Conservation (phyloP, 2,113 vertebrate species). For the Narcine bancroftii region DNA sequence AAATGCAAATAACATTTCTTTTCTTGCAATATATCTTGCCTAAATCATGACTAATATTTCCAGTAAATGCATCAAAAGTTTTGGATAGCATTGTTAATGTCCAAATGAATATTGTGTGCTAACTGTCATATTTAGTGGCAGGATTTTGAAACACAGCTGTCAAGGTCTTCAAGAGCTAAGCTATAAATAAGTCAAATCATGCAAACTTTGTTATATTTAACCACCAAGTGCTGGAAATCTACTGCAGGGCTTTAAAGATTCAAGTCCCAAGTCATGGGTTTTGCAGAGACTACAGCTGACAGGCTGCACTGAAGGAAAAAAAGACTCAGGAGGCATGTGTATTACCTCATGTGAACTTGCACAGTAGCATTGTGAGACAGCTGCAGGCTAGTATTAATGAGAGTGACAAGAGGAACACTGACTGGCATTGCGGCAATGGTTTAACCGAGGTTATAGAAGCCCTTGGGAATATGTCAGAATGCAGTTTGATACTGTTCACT, state of each 20-base stretch:
- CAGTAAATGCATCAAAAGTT: slow-evolving; percentile 17
- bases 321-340: not conserved
- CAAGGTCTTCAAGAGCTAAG: slow-evolving; percentile 32
- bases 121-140: slow-evolving; percentile 35
- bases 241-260: slow-evolving; percentile 22
- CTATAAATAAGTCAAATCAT: slow-evolving; percentile 36
- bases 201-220: slow-evolving; percentile 35
- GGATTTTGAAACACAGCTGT: slow-evolving; percentile 21
- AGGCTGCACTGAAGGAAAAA: not conserved
- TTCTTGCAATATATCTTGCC: not conserved
- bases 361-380: slow-evolving; percentile 4
- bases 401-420: slow-evolving; percentile 25
- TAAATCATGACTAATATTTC: slow-evolving; percentile 10
- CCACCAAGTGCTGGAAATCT: slow-evolving; percentile 15
- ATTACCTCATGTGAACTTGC: slow-evolving; percentile 33
- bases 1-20: not conserved
- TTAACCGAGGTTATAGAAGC: slow-evolving; percentile 30
- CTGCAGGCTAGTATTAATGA: slow-evolving; percentile 30
- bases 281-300: not conserved
- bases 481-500: not conserved
- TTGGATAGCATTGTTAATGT: slow-evolving; percentile 31
- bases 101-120: slow-evolving; percentile 29
- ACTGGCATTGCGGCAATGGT: slow-evolving; percentile 4
- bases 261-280: slow-evolving; percentile 15
- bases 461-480: not conserved